phyloP scores from a whole-genome alignment of 2,888 invertebrate species.

The Anoplius nigerrimus region DNA sequence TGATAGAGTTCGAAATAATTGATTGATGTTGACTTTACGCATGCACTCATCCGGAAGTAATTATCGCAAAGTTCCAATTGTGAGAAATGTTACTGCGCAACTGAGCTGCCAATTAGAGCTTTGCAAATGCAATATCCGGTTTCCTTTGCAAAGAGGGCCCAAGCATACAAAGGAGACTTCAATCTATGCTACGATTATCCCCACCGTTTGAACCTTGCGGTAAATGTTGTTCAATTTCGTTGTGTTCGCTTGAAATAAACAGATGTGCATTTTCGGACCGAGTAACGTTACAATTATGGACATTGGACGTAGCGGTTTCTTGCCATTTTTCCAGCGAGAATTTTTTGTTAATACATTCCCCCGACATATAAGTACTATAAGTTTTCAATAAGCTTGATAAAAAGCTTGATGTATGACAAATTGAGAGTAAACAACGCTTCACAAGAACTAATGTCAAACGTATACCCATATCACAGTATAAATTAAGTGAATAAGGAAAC shows the following conservation, averaged over 20 bases:
- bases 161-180: slow-evolving; percentile 53
- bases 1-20: slow-evolving; percentile 14
- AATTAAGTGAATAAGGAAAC: too few relatives aligned
- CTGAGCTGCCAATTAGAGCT: slow-evolving; percentile 35
- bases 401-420: too few relatives aligned
- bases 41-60: slow-evolving; percentile 31
- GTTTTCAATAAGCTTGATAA: too few relatives aligned
- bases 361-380: too few relatives aligned
- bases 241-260: neutral
- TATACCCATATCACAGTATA: too few relatives aligned
- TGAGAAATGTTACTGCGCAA: slow-evolving; percentile 38
- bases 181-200: slow-evolving; percentile 55
- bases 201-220: slow-evolving; percentile 20
- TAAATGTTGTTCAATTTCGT: slow-evolving; percentile 36
- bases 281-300: too few relatives aligned
- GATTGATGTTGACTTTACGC: slow-evolving; percentile 15
- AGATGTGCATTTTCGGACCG: too few relatives aligned
- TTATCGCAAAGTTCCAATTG: slow-evolving; percentile 40
- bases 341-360: too few relatives aligned
- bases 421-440: too few relatives aligned
- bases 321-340: too few relatives aligned
- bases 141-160: slow-evolving; percentile 50
- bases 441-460: too few relatives aligned
- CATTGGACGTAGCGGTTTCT: too few relatives aligned
- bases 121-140: slow-evolving; percentile 61